Percentiles rank a stretch among this genome's conserved stretches.
Conservation (phyloP, 92 coral and sea anemone genomes). For the Umimayanthus kanabou region DNA sequence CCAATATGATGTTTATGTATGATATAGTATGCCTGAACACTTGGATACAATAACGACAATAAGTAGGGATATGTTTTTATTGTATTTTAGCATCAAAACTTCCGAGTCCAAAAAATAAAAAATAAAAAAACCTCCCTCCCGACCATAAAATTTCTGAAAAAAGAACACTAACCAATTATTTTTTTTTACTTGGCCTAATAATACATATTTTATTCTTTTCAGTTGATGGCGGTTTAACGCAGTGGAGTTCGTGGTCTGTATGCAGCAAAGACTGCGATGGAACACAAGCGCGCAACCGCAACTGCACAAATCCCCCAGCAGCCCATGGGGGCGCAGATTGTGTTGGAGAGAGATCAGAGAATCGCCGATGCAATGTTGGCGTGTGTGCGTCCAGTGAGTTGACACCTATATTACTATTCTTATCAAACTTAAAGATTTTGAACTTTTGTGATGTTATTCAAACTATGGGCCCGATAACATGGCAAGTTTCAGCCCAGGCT, state of each 20-base stretch:
- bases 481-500: too few species aligned
- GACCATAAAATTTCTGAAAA: too few species aligned
- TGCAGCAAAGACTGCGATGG: constrained; percentile 33
- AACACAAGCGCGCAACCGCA: constrained; percentile 31
- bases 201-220: background rate
- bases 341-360: constrained; percentile 21
- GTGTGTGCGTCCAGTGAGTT: constrained; percentile 13
- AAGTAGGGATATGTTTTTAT: too few species aligned
- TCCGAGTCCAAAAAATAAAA: too few species aligned
- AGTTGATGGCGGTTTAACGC: constrained; percentile 29
- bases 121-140: too few species aligned
- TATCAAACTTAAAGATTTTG: background rate
- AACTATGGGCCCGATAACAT: too few species aligned
- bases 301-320: constrained; percentile 21
- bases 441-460: background rate
- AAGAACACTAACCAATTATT: too few species aligned
- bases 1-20: too few species aligned
- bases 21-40: too few species aligned
- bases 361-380: constrained; percentile 14
- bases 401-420: background rate
- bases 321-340: constrained; percentile 32
- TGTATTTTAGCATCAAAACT: too few species aligned
- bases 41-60: too few species aligned
- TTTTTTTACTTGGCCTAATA: too few species aligned
- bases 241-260: constrained; percentile 24